phyloP scores from a whole-genome alignment of 2,113 vertebrate genomes.

The Pangasianodon hypophthalmus region DNA sequence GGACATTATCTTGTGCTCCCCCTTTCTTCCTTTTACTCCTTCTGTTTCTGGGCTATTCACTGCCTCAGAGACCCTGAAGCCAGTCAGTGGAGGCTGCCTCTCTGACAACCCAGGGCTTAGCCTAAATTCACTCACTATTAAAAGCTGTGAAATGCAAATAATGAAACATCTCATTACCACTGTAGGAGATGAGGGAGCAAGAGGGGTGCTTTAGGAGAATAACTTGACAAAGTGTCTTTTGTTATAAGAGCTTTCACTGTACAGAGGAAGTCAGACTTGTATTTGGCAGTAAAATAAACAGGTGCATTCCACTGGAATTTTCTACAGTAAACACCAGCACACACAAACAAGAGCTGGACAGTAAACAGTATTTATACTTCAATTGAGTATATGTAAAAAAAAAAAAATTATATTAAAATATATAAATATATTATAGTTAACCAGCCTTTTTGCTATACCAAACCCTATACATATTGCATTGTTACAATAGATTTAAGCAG shows the following conservation, averaged over 20 bases:
- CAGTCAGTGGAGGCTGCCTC: slow-evolving; percentile 73
- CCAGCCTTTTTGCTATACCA: background rate
- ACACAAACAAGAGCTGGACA: background rate
- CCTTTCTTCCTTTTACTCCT: slow-evolving; percentile 55
- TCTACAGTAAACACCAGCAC: background rate
- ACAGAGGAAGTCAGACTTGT: slow-evolving; percentile 14
- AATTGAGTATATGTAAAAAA: background rate
- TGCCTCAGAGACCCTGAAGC: slow-evolving; percentile 63
- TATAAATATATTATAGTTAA: background rate
- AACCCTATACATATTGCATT: background rate
- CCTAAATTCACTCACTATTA: slow-evolving; percentile 81
- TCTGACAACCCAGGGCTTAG: slow-evolving; percentile 77
- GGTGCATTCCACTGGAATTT: slow-evolving; percentile 41
- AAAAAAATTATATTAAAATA: background rate
- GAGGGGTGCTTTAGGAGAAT: slow-evolving; percentile 55
- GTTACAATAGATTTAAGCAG: slow-evolving; percentile 15
- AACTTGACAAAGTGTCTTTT: slow-evolving; percentile 63
- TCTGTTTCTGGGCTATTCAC: slow-evolving; percentile 52
- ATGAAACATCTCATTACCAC: slow-evolving; percentile 81
- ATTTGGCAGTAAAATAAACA: slow-evolving; percentile 54
- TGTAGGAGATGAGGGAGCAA: slow-evolving; percentile 53
- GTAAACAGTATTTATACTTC: background rate
- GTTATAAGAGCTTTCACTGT: slow-evolving; percentile 55
- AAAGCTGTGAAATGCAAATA: slow-evolving; percentile 80
- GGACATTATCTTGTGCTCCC: slow-evolving; percentile 60